phyloP scores from a whole-genome alignment of 2,797 vertebrate species.

The Meda fulgida region DNA sequence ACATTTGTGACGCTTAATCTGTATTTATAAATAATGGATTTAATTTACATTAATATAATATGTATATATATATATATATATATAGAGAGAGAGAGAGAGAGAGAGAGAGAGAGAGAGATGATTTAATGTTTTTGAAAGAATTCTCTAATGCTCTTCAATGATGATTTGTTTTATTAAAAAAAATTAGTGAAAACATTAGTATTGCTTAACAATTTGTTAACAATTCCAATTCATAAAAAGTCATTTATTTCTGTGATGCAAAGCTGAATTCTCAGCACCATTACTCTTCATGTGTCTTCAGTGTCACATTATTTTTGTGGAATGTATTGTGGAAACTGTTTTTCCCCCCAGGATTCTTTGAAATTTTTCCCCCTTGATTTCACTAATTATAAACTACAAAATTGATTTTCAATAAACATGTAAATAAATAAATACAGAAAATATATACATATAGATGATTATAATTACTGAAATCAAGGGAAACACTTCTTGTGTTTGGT shows the following conservation, averaged over 20 bases:
- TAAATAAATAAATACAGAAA: not conserved
- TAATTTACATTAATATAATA: too few relatives aligned
- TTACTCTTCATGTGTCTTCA: not conserved
- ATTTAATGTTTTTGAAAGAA: too few relatives aligned
- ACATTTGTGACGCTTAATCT: not conserved
- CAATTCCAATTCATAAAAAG: too few relatives aligned
- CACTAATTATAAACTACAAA: not conserved
- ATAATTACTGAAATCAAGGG: not conserved
- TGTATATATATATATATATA: too few relatives aligned
- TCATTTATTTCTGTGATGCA: not conserved
- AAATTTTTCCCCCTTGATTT: not conserved
- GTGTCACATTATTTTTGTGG: not conserved
- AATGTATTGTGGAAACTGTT: not conserved
- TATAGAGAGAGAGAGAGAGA: too few relatives aligned
- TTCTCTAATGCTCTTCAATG: too few relatives aligned
- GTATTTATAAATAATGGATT: too few relatives aligned
- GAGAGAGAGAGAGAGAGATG: too few relatives aligned
- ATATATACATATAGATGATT: not conserved
- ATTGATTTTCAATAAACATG: not conserved
- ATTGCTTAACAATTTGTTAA: too few relatives aligned
- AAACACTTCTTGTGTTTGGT: not conserved
- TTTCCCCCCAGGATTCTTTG: not conserved
- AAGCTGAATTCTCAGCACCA: not conserved
- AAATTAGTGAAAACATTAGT: too few relatives aligned
- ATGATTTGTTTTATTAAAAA: too few relatives aligned